Evolutionary conservation across 2,888 invertebrate genomes (phyloP).

Genomic region (Ophion ventricosus): DNA sequence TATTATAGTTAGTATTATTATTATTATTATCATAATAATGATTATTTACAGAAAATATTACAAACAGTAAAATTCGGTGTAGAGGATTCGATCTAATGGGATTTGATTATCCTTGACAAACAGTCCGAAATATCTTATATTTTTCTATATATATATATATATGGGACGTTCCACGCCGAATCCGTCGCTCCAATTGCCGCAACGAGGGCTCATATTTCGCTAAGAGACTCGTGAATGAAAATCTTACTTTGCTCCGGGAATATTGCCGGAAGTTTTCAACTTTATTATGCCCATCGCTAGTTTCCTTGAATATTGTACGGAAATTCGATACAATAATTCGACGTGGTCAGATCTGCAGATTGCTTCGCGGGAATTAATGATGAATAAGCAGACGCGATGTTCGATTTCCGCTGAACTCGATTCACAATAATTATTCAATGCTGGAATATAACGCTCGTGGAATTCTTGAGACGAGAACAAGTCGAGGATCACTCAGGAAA

Average conservation of each 20-base stretch:
- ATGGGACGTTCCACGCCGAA: too few species aligned
- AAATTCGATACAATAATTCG: not conserved
- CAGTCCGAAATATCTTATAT: not conserved
- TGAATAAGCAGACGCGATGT: constrained; percentile 7
- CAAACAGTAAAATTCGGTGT: constrained; percentile 73
- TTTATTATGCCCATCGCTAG: not conserved
- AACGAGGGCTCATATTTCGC: not conserved
- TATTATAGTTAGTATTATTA: not conserved
- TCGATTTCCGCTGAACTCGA: constrained; percentile 23
- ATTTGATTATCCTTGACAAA: constrained; percentile 30
- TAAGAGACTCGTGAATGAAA: too few species aligned
- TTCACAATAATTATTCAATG: constrained; percentile 1
- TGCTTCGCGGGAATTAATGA: not conserved
- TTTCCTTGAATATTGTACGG: not conserved
- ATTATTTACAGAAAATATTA: constrained; percentile 65
- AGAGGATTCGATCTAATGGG: constrained; percentile 41
- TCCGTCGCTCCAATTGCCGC: not conserved
- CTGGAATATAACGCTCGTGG: too few species aligned
- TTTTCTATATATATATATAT: not conserved
- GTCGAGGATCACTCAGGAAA: not conserved
- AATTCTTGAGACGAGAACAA: not conserved
- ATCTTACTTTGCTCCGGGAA: too few species aligned
- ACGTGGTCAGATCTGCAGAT: not conserved
- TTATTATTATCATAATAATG: constrained; percentile 5
- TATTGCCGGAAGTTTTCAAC: not conserved